Evolutionary conservation across 53 echinoderm and acorn worm genomes (phyloP), one percentile per base, ranked within the genome.

Genomic region (Arbacia lixula): DNA sequence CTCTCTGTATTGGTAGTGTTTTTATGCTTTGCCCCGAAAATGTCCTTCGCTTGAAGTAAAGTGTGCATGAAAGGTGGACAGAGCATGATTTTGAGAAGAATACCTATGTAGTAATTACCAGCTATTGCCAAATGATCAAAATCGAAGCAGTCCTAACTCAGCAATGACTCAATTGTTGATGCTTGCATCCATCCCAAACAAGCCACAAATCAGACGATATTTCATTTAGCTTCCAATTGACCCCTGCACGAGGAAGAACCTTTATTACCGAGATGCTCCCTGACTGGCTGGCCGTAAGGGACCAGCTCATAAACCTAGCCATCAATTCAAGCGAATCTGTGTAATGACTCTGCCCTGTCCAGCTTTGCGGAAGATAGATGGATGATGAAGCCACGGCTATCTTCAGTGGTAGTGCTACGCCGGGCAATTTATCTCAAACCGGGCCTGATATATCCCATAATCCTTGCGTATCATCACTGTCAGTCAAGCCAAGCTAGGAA

Each of bases 381-480:
- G n/a, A n/a, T n/a, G n/a, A n/a, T n/a, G n/a, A n/a, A n/a, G n/a
- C n/a, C n/a, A n/a, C n/a, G n/a, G n/a, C n/a, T n/a, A n/a, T n/a
- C n/a, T n/a, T n/a, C n/a, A n/a, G n/a, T n/a, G n/a, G n/a, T n/a
- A n/a, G n/a, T n/a, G n/a, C n/a, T n/a, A n/a, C n/a, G n/a, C n/a
- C n/a, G n/a, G 74, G 34, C 74, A 34, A 74, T 74, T 53, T 53
- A 74, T 74, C 43, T 49, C 51, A 74, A 52, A 74, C 74, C 74
- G 74, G 50, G 74, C 50, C 74, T 74, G 74, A 74, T 74, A 53
- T 74, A 74, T 74, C 74, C 74, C 74, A 53, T 74, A 74, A 74
- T 74, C 74, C 74, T 21, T 3, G 31, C 33, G 74, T 52, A 74
- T 74, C 74, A 27, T 53, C 36, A 11, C 31, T 28, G 69, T 69